Base-by-base conservation (phyloP, 2,797 vertebrate species). In the Toxotes lorentzi region DNA sequence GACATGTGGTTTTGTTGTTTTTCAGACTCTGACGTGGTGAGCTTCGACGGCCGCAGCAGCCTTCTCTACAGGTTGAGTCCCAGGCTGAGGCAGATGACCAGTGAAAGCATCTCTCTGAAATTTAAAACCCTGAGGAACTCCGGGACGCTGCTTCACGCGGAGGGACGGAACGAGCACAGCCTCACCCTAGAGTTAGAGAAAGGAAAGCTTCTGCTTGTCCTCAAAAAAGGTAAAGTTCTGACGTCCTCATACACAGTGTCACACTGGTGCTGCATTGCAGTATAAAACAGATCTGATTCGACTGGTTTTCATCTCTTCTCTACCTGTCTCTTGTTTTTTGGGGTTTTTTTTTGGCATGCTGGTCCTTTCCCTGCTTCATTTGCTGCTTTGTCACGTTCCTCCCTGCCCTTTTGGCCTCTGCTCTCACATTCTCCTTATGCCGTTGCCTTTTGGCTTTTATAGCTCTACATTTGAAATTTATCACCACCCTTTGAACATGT, bases 121-220 rank as follows among this genome's bases (percentile, higher is more conserved):
- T 99, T 99, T 90, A 98, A 97, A 94, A 95, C 96, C 70, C 90
- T 96, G 88, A 94, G 93, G 93, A 97, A 96, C 86, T 96, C 96
- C 57, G 98, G 98, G 76, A 91, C 95, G 70, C 89, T 99, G 40
- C 93, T 98, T 32, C 95, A 97, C 14, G 93, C 95, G 56, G 90
- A 95, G 85, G 96, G 96, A 71, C 91, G 84, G 45, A 93, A 91
- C 45, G 96, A 95, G 78, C 95, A 95, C 88, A 90, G 95, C 57
- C 91, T 98, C 66, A 96, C 91, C 3, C 71, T 99, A 88, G 95
- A 96, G 86, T 83, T 99, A 70, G 85, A 94, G 87, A 93, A 95
- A 90, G 97, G 97, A 82, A 97, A 94, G 76, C 94, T 99, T 21
- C 94, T 94, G 38, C 91, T 99, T 64, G 90, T 95, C 70, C 92